These are phyloP conservation scores for Bucorvus abyssinicus DNA, from an alignment of 2,797 vertebrate genomes.

Conservation along the genomic window DNA sequence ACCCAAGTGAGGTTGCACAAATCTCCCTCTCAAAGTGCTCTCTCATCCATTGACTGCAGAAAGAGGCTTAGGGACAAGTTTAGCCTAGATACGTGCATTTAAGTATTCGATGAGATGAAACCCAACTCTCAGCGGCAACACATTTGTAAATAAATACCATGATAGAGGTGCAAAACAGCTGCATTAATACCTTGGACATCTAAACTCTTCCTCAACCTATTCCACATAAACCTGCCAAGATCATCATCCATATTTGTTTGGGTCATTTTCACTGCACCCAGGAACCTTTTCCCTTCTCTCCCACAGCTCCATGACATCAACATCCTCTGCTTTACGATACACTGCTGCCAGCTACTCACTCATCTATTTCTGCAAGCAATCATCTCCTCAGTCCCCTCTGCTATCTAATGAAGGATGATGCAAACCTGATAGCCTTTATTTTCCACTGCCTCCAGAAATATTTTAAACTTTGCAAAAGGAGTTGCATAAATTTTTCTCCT, in stretches of 20 bases:
- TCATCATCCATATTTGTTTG: fast-evolving
- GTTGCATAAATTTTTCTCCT: not conserved
- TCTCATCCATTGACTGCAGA: not conserved
- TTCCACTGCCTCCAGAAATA: not conserved
- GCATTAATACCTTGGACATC: not conserved
- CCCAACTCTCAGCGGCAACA: fast-evolving
- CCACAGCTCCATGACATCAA: not conserved
- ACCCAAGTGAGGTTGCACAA: not conserved
- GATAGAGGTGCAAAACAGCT: not conserved
- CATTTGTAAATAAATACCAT: not conserved
- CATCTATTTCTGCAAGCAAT: not conserved
- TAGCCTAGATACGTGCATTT: not conserved
- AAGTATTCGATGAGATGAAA: not conserved
- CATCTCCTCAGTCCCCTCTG: not conserved
- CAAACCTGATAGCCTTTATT: not conserved
- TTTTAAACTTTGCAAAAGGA: not conserved
- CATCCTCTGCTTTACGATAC: not conserved
- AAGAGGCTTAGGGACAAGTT: not conserved
- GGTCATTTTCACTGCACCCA: not conserved
- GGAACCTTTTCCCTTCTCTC: not conserved
- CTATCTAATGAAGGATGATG: not conserved
- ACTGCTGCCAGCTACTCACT: not conserved
- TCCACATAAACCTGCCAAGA: not conserved
- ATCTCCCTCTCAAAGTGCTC: not conserved
- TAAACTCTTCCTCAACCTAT: not conserved